Conservation (phyloP, 2,113 vertebrate genomes). For the Pleuronectes platessa region DNA sequence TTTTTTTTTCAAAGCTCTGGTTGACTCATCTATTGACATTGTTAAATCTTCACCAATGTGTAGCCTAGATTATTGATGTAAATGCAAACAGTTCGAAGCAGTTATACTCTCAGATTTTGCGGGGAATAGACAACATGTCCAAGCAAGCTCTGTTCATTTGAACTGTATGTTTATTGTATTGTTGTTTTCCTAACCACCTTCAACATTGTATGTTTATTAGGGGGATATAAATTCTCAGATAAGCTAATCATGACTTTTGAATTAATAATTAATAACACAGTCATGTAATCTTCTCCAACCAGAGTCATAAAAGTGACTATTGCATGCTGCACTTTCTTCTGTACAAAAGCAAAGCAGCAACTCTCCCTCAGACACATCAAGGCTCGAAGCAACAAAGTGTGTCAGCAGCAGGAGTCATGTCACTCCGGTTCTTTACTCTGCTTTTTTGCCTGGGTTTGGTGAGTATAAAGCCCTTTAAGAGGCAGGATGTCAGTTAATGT, state of each 20-base stretch:
- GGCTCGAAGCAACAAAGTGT: background rate
- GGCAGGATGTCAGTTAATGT: background rate
- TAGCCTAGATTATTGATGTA: too few species aligned
- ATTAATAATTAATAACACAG: slow-evolving; percentile 27
- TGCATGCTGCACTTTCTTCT: background rate
- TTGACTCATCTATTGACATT: too few species aligned
- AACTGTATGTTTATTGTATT: background rate
- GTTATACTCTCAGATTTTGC: too few species aligned
- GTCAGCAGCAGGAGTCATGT: slow-evolving; percentile 32
- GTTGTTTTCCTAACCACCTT: too few species aligned
- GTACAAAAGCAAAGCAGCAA: background rate
- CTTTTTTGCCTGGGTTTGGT: slow-evolving; percentile 43
- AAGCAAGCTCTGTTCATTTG: background rate
- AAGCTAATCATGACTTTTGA: too few species aligned
- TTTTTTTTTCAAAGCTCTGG: too few species aligned
- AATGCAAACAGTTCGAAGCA: too few species aligned
- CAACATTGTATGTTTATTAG: too few species aligned
- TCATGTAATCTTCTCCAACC: background rate
- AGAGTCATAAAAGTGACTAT: slow-evolving; percentile 15
- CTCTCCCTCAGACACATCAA: background rate
- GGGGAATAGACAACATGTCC: too few species aligned
- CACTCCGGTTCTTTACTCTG: slow-evolving; percentile 27
- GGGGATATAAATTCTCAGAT: too few species aligned
- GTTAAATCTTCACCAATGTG: too few species aligned
- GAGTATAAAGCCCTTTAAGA: background rate